phyloP scores from a whole-genome alignment of 2,797 vertebrate species.

The Alfaro cultratus region DNA sequence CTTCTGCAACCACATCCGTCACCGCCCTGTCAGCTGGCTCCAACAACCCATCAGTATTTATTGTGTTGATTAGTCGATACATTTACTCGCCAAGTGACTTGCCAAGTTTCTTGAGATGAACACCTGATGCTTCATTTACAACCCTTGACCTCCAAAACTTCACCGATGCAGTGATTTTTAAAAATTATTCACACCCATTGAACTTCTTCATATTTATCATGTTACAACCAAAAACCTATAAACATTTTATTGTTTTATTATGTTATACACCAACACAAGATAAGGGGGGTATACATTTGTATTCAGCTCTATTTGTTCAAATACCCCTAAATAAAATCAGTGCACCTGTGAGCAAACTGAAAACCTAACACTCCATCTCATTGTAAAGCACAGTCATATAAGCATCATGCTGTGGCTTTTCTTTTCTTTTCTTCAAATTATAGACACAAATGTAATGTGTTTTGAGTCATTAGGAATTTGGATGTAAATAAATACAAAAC shows the following conservation, averaged over 20 bases:
- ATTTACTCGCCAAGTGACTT: conserved; percentile 26
- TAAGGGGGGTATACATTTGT: neutral
- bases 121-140: conserved; percentile 55
- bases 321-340: neutral
- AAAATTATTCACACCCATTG: neutral
- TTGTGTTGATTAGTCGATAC: conserved; percentile 49
- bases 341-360: neutral
- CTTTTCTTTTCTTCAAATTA: neutral
- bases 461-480: neutral
- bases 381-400: neutral
- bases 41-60: conserved; percentile 64
- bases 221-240: neutral
- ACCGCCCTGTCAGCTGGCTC: conserved; percentile 64
- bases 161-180: neutral
- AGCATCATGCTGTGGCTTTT: neutral
- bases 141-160: conserved; percentile 24
- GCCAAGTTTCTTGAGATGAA: conserved; percentile 25
- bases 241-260: neutral
- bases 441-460: neutral
- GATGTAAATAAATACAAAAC: neutral
- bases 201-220: neutral
- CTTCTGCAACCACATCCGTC: conserved; percentile 71
- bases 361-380: neutral
- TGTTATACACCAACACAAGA: neutral
- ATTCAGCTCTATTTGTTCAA: neutral